Base-by-base conservation (phyloP, 2,888 invertebrate genomes). In the Cerastis rubricosa region DNA sequence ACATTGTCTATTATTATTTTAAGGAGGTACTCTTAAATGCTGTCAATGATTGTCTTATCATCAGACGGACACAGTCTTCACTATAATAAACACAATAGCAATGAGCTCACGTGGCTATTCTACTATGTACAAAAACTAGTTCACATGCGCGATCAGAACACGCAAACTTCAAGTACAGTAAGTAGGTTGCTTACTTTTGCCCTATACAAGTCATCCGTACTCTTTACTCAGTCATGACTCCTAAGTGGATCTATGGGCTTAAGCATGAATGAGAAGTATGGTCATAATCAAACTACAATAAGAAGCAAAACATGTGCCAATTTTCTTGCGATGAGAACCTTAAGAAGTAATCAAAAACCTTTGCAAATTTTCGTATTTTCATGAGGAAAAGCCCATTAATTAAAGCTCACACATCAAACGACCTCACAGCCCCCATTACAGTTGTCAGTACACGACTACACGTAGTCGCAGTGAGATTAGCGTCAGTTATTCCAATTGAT, bases 401-500 rank as follows among this genome's bases (percentile, higher is more conserved):
- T 35, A 11, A 19, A 59, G 22, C 35, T 45, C 57, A 59, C 45
- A 12, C 17, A 45, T 45, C 59, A 45, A 65, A 35, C 19, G 5
- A 68, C 40, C 64, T 45, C 78, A 78, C 78, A 74, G 17, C 49
- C 40, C 51, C n/a, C 85, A 81, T 71, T 19, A 76, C 66, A 65
- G 59, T 54, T 29, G 72, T 57, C 75, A 68, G 85, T 40, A 45
- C 64, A 76, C 57, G 54, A 69, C 54, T 43, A 47, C 61, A 74
- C 70, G 72, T 63, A 59, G 71, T 51, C 57, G 35, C 68, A 43
- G 67, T 29, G 69, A 68, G 76, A 80, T 84, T 84, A 86, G 74
- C 74, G 85, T 79, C 85, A 72, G 76, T 74, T 82, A 76, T 80
- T 73, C 81, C 51, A 76, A 66, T 77, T 74, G 83, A 83, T 87